Base-by-base conservation (phyloP, 2,888 invertebrate species). In the Lingula anatina region DNA sequence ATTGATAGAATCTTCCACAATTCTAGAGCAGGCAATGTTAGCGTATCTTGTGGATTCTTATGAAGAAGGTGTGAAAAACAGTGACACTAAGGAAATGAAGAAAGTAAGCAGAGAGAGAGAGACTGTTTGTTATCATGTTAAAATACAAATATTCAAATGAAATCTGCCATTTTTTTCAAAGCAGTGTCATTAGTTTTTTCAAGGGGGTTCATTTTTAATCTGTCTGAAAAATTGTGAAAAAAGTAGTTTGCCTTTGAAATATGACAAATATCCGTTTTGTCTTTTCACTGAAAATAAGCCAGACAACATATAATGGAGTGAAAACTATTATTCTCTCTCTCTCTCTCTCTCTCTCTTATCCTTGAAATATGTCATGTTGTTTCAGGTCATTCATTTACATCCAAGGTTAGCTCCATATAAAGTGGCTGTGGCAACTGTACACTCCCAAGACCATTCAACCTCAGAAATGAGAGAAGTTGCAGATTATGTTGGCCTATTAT, bases 401-500 rank as follows among this genome's bases (percentile, higher is more conserved):
- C 56, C 59, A n/a, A 54, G 54, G 9, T 48, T 71, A 38, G 62
- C 66, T 9, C 70, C 69, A 9, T 71, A 63, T 50, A 65, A 68
- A 45, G 60, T 64, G 18, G 62, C 66, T 25, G 37, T 68, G 23
- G 57, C 55, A 27, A 56, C 47, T 12, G 47, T 53, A 44, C 62
- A 60, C 5, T 52, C 56, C 25, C 27, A 37, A n/a, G 56, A 51
- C 36, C n/a, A n/a, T n/a, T n/a, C n/a, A n/a, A 39, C 55, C 4
- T 47, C 53, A 24, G 63, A 67, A 43, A 48, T 70, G 3, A 45
- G 54, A 3, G 56, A 61, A 37, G 53, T 69, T 12, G 59, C 65
- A 15, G 55, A 55, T 9, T 60, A 66, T 36, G 49, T 67, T 20
- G 49, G 51, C 21, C 50, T 57, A 40, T 61, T 62, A 35, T 48